A percentile compares a stretch with the other conserved stretches of the same genome.
Evolutionary conservation across 1,140 invertebrate genomes (phyloP).

Genomic region (Drosophila bipectinata): DNA sequence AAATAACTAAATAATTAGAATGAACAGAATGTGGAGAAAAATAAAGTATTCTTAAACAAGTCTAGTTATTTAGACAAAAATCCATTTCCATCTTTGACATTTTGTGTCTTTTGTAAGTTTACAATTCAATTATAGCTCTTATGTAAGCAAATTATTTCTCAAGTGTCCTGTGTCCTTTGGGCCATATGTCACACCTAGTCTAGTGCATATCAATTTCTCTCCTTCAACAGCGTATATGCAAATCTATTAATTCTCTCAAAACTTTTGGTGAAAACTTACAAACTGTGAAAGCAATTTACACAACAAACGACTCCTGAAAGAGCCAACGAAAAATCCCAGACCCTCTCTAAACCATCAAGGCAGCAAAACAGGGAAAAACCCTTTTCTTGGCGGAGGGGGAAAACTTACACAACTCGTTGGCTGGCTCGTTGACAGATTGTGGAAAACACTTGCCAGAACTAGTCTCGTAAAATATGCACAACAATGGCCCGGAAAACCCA

Average conservation of each 20-base stretch:
- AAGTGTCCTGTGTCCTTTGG: not conserved
- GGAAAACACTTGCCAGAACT: constrained; percentile 48
- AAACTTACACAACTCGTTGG: constrained; percentile 59
- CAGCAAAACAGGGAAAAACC: constrained; percentile 39
- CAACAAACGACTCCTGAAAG: constrained; percentile 22
- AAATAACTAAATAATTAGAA: not conserved
- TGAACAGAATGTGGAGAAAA: not conserved
- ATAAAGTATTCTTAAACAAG: not conserved
- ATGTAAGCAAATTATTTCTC: constrained; percentile 11
- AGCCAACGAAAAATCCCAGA: constrained; percentile 33
- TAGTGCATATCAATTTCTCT: constrained; percentile 1
- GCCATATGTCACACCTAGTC: constrained; percentile 11
- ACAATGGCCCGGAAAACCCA: constrained; percentile 18
- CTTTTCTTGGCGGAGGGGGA: constrained; percentile 15
- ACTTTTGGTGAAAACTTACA: constrained; percentile 34
- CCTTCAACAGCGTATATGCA: constrained; percentile 24
- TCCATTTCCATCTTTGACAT: not conserved
- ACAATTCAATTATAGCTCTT: constrained; percentile 23
- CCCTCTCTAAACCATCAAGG: constrained; percentile 29
- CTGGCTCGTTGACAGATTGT: constrained; percentile 60
- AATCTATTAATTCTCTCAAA: constrained; percentile 45
- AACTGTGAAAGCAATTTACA: constrained; percentile 40
- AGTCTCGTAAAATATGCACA: constrained; percentile 59
- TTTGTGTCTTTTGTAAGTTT: not conserved
- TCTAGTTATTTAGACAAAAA: no score